Conservation (phyloP, 2,113 vertebrate species). For the Spheniscus mendiculus region DNA sequence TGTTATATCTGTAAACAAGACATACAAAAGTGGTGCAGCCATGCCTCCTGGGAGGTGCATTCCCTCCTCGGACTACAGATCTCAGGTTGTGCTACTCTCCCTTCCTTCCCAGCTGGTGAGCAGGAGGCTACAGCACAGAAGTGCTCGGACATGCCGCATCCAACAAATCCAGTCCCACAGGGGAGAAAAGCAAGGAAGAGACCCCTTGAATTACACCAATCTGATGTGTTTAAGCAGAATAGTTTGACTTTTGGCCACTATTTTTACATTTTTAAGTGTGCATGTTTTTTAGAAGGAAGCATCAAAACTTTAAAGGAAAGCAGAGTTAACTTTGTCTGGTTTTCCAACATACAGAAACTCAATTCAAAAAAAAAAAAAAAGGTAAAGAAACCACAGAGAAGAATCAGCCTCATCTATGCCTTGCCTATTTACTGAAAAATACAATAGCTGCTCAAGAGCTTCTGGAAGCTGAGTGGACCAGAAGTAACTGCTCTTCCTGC, state of each 20-base stretch:
- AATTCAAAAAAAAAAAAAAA: neutral
- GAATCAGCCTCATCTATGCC: accelerated
- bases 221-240: neutral
- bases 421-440: neutral
- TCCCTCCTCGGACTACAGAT: neutral
- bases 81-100: accelerated
- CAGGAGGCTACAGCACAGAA: neutral
- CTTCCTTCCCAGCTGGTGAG: neutral
- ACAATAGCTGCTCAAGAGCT: neutral
- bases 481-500: neutral
- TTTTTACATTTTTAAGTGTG: neutral
- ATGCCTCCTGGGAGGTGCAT: neutral
- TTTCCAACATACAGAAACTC: neutral
- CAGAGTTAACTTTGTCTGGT: neutral
- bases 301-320: neutral
- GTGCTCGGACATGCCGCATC: neutral
- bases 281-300: neutral
- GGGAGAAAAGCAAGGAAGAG: neutral
- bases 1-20: neutral
- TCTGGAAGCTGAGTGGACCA: neutral
- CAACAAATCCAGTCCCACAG: neutral
- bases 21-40: neutral
- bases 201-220: neutral
- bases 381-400: neutral
- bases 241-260: neutral